phyloP scores from a whole-genome alignment of 2,797 vertebrate species.

The Protosalanx chinensis region DNA sequence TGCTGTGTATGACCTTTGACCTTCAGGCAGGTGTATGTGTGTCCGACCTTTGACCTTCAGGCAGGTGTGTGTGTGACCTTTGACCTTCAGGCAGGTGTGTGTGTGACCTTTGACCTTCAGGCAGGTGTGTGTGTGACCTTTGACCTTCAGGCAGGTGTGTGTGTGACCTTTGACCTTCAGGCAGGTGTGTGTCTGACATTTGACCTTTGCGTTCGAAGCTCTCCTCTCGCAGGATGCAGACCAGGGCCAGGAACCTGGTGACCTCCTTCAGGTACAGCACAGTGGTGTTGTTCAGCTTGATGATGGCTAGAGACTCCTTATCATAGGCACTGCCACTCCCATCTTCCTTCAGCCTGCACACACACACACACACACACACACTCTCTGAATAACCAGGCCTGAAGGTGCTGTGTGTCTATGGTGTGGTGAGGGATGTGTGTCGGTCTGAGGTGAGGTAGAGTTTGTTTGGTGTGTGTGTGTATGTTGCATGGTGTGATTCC shows the following conservation, averaged over 20 bases:
- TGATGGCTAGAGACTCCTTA: conserved; percentile 99
- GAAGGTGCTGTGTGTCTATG: background rate
- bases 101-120: too few species aligned
- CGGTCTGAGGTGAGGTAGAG: too few species aligned
- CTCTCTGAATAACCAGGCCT: background rate
- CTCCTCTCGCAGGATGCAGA: conserved; percentile 98
- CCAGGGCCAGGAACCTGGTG: conserved; percentile 97
- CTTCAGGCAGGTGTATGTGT: too few species aligned
- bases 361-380: conserved; percentile 2
- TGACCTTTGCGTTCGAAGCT: conserved; percentile 99
- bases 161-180: background rate
- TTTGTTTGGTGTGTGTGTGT: too few species aligned
- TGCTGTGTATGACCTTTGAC: too few species aligned
- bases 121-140: too few species aligned
- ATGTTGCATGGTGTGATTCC: too few species aligned
- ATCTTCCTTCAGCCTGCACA: conserved; percentile 90
- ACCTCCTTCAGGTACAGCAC: conserved; percentile 99
- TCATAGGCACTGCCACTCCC: conserved; percentile 97
- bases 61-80: too few species aligned
- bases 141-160: too few species aligned
- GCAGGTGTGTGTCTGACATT: background rate
- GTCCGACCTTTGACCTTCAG: too few species aligned
- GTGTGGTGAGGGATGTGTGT: too few species aligned
- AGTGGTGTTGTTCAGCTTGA: conserved; percentile 99
- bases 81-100: too few species aligned